Evolutionary conservation across 2,113 vertebrate genomes (phyloP).

Genomic region (Theristicus caerulescens): DNA sequence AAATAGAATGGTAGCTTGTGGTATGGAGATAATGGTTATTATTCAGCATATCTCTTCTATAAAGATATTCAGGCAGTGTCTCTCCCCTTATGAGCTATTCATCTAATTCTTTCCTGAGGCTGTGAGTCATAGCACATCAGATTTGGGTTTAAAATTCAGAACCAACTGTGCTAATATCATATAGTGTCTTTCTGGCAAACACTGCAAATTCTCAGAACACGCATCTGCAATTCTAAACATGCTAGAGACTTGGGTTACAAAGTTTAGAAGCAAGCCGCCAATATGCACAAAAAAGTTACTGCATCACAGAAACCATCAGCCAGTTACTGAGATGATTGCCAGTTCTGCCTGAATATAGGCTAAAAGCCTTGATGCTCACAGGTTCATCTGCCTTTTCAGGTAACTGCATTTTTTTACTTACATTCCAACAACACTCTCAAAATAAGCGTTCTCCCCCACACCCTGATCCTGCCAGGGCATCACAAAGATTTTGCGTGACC

Average conservation of each 20-base stretch:
- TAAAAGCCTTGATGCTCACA: neutral
- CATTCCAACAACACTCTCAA: neutral
- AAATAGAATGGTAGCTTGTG: slow-evolving; percentile 29
- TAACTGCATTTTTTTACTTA: neutral
- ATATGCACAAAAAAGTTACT: neutral
- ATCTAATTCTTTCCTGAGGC: slow-evolving; percentile 65
- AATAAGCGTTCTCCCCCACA: neutral
- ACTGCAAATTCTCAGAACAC: slow-evolving; percentile 57
- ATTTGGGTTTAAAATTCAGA: slow-evolving; percentile 69
- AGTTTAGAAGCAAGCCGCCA: slow-evolving; percentile 9
- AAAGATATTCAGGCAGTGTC: slow-evolving; percentile 45
- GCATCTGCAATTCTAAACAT: slow-evolving; percentile 63
- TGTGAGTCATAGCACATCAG: slow-evolving; percentile 59
- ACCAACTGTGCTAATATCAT: slow-evolving; percentile 64
- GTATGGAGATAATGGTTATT: slow-evolving; percentile 52
- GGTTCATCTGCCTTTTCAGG: neutral
- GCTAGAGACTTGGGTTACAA: slow-evolving; percentile 24
- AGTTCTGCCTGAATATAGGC: neutral
- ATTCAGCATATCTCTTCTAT: slow-evolving; percentile 44
- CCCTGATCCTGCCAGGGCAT: neutral
- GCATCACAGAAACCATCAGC: neutral
- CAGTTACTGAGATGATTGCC: neutral
- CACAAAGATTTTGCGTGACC: neutral
- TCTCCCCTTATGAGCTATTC: slow-evolving; percentile 53
- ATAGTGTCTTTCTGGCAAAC: slow-evolving; percentile 64